A percentile compares a stretch with the other conserved stretches of the same genome.
phyloP scores from a whole-genome alignment of 2,888 invertebrate genomes.

The Unio delphinus region DNA sequence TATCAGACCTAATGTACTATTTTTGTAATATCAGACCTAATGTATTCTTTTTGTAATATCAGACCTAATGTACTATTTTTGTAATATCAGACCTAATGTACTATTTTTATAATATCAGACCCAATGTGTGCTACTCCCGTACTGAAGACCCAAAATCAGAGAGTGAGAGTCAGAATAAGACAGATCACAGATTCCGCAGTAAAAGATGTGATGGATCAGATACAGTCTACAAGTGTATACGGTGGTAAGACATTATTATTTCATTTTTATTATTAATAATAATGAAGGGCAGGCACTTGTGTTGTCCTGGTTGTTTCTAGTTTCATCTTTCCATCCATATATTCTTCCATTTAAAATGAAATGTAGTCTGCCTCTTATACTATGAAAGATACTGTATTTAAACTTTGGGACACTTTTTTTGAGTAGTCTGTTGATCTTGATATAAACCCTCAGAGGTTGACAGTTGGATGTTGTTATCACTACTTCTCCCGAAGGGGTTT shows the following conservation, averaged over 20 bases:
- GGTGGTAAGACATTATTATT: constrained; percentile 43
- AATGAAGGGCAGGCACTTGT: background rate
- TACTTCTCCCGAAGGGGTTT: too few species aligned
- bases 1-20: too few species aligned
- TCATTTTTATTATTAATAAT: background rate
- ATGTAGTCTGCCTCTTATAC: too few species aligned
- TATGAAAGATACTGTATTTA: too few species aligned
- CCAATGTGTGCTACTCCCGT: constrained; percentile 27
- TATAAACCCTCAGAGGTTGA: too few species aligned
- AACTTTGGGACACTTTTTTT: too few species aligned
- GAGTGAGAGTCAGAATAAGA: constrained; percentile 5
- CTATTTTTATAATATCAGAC: constrained; percentile 7
- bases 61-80: background rate
- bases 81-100: background rate
- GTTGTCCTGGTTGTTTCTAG: too few species aligned
- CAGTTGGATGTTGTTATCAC: too few species aligned
- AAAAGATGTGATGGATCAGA: constrained; percentile 55
- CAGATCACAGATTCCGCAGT: constrained; percentile 20
- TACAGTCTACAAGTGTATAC: constrained; percentile 54
- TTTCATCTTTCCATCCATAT: too few species aligned
- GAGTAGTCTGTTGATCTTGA: too few species aligned
- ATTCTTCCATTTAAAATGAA: too few species aligned
- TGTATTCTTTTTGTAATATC: background rate
- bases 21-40: background rate
- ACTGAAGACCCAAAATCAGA: constrained; percentile 14